Conservation (phyloP, 2,888 invertebrate genomes). For the Xestia c-nigrum region DNA sequence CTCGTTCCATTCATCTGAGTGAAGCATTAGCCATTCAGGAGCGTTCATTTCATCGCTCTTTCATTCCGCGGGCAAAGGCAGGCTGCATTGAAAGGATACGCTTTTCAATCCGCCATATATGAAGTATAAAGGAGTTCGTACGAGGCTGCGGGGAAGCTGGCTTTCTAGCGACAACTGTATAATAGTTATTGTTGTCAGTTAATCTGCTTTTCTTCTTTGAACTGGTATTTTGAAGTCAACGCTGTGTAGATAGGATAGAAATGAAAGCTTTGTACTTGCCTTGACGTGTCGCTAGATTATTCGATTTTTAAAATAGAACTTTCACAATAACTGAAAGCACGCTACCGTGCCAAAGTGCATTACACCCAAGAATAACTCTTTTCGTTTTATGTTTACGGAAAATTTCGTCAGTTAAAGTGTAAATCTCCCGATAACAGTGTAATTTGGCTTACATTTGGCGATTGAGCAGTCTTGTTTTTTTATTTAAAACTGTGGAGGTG, state of each 20-base stretch:
- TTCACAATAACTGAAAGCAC: not conserved
- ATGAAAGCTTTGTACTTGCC: constrained; percentile 3
- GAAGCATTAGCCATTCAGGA: constrained; percentile 78
- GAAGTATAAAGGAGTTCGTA: constrained; percentile 53
- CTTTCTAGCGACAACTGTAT: constrained; percentile 56
- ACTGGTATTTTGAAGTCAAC: constrained; percentile 26
- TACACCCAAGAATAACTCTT: constrained; percentile 61
- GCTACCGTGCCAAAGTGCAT: constrained; percentile 70
- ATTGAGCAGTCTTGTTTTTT: no score
- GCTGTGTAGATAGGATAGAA: constrained; percentile 2
- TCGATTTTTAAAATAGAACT: not conserved
- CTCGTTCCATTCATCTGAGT: constrained; percentile 70
- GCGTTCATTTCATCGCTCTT: constrained; percentile 73
- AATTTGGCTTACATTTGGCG: constrained; percentile 1
- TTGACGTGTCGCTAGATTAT: not conserved
- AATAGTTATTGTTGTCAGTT: constrained; percentile 62
- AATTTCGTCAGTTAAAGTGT: constrained; percentile 12
- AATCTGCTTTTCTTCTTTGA: constrained; percentile 57
- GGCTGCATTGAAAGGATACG: constrained; percentile 74
- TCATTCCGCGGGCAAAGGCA: constrained; percentile 67
- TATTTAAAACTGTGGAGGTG: not conserved
- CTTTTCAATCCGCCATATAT: constrained; percentile 68
- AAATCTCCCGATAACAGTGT: constrained; percentile 22
- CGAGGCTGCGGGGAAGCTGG: constrained; percentile 42
- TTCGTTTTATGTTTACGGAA: constrained; percentile 19